Evolutionary conservation across 35 echinoderm and acorn worm species (phyloP), one percentile per base, ranked within the genome.

Genomic region (Apostichopus japonicus): DNA sequence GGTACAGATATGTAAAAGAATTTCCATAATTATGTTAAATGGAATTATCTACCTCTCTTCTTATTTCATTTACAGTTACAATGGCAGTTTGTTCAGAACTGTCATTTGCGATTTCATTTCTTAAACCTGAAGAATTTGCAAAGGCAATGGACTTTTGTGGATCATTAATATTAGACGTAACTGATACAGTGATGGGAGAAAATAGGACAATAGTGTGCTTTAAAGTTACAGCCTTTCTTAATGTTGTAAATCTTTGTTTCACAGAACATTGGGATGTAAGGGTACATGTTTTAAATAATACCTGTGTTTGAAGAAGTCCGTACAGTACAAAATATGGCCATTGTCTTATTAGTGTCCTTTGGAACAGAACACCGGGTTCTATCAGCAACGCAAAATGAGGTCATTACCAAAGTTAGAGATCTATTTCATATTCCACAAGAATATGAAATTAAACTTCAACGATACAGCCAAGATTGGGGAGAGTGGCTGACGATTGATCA

Each of bases 401-500:
- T 80, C 15, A 24, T 80, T 80, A 0, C 19, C 53, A 80, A 80
- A 80, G 78, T 80, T 44, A 80, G 78, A 80, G 24, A 80, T 80
- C 21, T 80, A 33, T 80, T 80, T 80, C 78, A 33, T 80, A 80
- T 80, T 80, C 78, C 78, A 25, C n/a, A 33, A 80, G 78, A 79
- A 24, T 79, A 79, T 27, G 78, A 80, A 23, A 80, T 80, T 80
- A 80, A 80, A 80, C 24, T 80, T 54, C 21, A 80, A 33, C 23
- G 78, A 33, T 80, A 8, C 8, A 24, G 78, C 78, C 22, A 80
- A 33, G 78, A 80, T 7, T 80, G 78, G 78, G 24, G 78, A 15
- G 78, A 80, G 78, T 80, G 78, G 78, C 78, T 80, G 51, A 80
- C 78, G 44, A 80, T 80, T 25, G 78, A 80, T 33, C 44, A 80